A percentile compares a stretch with the other conserved stretches of the same genome.
Evolutionary conservation across 1,140 invertebrate species (phyloP).

Genomic region (Lepidurus packardi): DNA sequence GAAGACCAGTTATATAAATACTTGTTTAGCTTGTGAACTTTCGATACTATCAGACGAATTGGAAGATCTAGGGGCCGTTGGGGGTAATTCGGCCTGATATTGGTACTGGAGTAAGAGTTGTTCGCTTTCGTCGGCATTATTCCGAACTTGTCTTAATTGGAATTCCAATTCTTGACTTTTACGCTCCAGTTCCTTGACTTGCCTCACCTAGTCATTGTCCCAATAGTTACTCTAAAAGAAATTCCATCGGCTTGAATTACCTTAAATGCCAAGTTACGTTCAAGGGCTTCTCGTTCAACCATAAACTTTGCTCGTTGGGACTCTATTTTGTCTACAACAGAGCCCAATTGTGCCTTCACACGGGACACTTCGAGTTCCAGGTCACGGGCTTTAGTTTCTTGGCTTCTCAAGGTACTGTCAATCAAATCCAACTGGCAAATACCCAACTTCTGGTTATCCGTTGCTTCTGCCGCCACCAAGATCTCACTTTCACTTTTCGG

Average conservation of each 20-base stretch:
- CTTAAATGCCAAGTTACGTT: not conserved
- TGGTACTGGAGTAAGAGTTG: not conserved
- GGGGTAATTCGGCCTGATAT: not conserved
- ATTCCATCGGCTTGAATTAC: not conserved
- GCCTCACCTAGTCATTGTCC: not conserved
- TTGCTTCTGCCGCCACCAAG: not conserved
- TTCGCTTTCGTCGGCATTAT: not conserved
- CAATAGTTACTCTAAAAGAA: not conserved
- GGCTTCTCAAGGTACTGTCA: not conserved
- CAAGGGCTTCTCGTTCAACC: not conserved
- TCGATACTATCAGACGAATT: not conserved
- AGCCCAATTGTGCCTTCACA: conserved; percentile 22
- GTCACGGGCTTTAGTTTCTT: conserved; percentile 30
- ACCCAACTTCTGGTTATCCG: not conserved
- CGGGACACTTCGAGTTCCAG: conserved; percentile 27
- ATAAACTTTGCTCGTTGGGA: not conserved
- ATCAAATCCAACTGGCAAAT: not conserved
- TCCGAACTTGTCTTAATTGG: not conserved
- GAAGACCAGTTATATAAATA: not conserved
- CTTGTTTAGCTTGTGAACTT: not conserved
- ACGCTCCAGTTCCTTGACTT: not conserved
- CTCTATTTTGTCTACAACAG: not conserved
- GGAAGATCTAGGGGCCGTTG: not conserved
- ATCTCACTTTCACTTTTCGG: not conserved
- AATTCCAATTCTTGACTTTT: not conserved